These are phyloP conservation scores for Xanthorhoe designata DNA, from an alignment of 2,888 invertebrate species.

Conservation along the genomic window DNA sequence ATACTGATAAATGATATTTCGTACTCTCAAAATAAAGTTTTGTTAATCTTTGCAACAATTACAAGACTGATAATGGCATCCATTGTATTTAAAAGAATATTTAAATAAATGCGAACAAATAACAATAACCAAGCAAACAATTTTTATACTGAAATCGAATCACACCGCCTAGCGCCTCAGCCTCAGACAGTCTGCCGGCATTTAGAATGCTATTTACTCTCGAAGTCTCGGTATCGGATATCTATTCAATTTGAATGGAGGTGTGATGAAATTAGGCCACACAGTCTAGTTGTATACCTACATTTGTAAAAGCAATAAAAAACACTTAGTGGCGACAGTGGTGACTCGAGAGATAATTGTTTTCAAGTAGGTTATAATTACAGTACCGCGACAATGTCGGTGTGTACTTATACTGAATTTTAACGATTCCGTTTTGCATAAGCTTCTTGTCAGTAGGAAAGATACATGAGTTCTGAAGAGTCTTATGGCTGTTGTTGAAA, in stretches of 20 bases:
- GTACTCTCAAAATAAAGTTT: not conserved
- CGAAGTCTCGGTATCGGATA: slow-evolving; percentile 27
- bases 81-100: not conserved
- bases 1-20: not conserved
- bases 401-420: not conserved
- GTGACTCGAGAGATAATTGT: not conserved
- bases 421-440: not conserved
- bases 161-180: slow-evolving; percentile 1
- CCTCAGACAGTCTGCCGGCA: slow-evolving; percentile 9
- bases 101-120: not conserved
- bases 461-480: not conserved
- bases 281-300: slow-evolving; percentile 13
- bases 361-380: slow-evolving; percentile 2
- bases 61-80: too few relatives aligned
- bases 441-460: not conserved
- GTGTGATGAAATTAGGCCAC: slow-evolving; percentile 29
- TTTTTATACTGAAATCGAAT: not conserved
- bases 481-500: not conserved
- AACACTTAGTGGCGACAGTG: slow-evolving; percentile 1
- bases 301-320: slow-evolving; percentile 1
- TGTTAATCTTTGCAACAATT: not conserved
- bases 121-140: not conserved
- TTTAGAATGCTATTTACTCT: slow-evolving; percentile 39
- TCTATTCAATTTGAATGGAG: slow-evolving; percentile 34
- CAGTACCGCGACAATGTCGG: not conserved